phyloP scores from a whole-genome alignment of 2,888 invertebrate species.

The Mimumesa dahlbomi region DNA sequence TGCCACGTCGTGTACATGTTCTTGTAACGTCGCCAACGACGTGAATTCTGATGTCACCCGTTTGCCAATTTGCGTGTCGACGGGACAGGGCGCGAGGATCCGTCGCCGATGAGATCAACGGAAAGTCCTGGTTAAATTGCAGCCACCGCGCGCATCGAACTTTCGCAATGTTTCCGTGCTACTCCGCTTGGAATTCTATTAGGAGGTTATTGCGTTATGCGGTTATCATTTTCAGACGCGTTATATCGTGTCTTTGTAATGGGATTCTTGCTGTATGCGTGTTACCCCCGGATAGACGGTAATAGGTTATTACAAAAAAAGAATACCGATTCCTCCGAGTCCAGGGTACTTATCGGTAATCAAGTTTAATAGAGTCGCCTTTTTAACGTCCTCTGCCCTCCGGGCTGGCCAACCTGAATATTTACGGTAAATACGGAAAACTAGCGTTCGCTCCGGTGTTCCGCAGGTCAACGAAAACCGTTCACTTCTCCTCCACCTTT shows the following conservation, averaged over 20 bases:
- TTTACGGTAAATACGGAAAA: too few species aligned
- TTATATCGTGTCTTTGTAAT: background rate
- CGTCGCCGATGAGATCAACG: conserved; percentile 38
- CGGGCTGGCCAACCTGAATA: too few species aligned
- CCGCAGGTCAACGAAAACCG: background rate
- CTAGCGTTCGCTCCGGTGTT: too few species aligned
- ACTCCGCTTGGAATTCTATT: background rate
- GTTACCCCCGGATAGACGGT: background rate
- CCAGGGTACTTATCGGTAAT: too few species aligned
- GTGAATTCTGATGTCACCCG: conserved; percentile 56
- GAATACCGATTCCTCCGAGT: too few species aligned
- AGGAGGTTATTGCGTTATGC: conserved; percentile 2
- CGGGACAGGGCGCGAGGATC: conserved; percentile 24
- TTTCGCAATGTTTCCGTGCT: conserved; percentile 4
- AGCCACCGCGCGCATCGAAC: background rate
- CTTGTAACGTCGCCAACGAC: conserved; percentile 53
- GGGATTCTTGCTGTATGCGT: background rate
- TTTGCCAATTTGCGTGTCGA: conserved; percentile 45
- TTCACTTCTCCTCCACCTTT: background rate
- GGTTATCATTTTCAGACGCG: conserved; percentile 1
- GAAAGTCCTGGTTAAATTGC: conserved; percentile 6
- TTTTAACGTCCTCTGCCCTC: too few species aligned
- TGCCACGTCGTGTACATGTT: conserved; percentile 52
- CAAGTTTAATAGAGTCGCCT: too few species aligned
- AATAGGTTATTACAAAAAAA: too few species aligned